Conservation (phyloP, 2,888 invertebrate genomes). For the Drosophila lutescens region DNA sequence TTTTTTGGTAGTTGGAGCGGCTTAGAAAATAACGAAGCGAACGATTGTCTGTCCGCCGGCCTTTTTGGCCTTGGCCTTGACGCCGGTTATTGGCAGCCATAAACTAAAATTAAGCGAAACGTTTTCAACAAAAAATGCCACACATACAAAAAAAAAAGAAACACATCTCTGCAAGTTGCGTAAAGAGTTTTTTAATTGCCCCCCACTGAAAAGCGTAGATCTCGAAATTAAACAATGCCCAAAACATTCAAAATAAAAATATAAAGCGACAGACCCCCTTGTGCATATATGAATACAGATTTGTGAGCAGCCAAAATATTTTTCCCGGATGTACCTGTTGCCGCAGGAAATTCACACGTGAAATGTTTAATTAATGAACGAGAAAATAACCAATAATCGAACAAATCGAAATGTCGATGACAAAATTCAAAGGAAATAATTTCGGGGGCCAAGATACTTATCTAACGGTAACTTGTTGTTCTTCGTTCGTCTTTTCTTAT, state of each 20-base stretch:
- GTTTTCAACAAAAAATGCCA: conserved; percentile 20
- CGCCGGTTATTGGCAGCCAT: conserved; percentile 76
- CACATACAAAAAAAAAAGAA: conserved; percentile 2
- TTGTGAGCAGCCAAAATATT: conserved; percentile 17
- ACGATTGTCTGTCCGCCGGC: conserved; percentile 35
- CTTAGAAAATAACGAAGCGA: conserved; percentile 72
- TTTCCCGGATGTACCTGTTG: conserved; percentile 46
- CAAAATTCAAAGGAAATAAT: neutral
- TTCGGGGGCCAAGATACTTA: conserved; percentile 19
- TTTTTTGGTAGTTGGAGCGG: conserved; percentile 63
- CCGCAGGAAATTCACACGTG: conserved; percentile 82
- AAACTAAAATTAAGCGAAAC: conserved; percentile 76
- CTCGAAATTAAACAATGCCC: conserved; percentile 3
- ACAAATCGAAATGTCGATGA: neutral
- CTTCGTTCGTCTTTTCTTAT: neutral
- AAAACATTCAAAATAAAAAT: neutral
- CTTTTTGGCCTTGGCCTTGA: conserved; percentile 76
- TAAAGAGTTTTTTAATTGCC: conserved; percentile 56
- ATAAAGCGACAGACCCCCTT: conserved; percentile 18
- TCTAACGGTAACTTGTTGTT: conserved; percentile 26
- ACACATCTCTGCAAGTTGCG: conserved; percentile 54
- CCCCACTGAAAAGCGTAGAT: conserved; percentile 17
- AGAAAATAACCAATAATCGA: conserved; percentile 23
- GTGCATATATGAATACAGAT: conserved; percentile 35
- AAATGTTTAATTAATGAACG: conserved; percentile 76